Percentiles rank a stretch among this genome's conserved stretches.
Conservation (phyloP, 2,113 vertebrate species). For the Marmota monax region DNA sequence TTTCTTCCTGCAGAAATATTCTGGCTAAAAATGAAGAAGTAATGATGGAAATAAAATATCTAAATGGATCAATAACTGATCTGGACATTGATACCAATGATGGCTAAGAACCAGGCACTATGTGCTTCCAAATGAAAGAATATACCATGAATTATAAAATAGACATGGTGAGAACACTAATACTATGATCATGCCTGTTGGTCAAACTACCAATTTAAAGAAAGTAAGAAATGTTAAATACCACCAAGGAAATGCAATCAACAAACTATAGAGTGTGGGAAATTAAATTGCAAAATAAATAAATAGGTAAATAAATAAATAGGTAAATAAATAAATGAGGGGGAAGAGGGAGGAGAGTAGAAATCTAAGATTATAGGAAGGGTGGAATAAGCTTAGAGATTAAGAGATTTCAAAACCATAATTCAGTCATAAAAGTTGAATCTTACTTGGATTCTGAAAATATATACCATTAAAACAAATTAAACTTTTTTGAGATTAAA, state of each 20-base stretch:
- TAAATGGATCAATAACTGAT: slow-evolving; percentile 17
- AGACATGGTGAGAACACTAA: background rate
- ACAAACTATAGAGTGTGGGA: background rate
- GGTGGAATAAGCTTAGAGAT: background rate
- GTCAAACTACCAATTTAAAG: background rate
- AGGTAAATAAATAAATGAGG: background rate
- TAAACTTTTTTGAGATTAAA: background rate
- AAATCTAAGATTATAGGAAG: background rate
- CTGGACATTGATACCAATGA: background rate
- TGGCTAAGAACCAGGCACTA: background rate
- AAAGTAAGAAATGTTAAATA: background rate
- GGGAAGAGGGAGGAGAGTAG: background rate
- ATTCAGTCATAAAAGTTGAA: background rate
- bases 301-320: background rate
- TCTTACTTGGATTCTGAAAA: background rate
- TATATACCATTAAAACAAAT: background rate
- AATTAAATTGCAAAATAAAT: slow-evolving; percentile 15
- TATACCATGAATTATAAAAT: background rate
- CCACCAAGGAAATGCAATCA: background rate
- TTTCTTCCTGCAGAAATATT: background rate
- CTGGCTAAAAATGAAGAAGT: background rate
- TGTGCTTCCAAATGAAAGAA: background rate
- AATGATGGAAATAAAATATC: slow-evolving; percentile 33
- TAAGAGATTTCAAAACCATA: background rate
- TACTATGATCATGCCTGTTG: background rate